These are phyloP conservation scores for Apoda limacodes DNA, from an alignment of 2,888 invertebrate species.

Conservation along the genomic window DNA sequence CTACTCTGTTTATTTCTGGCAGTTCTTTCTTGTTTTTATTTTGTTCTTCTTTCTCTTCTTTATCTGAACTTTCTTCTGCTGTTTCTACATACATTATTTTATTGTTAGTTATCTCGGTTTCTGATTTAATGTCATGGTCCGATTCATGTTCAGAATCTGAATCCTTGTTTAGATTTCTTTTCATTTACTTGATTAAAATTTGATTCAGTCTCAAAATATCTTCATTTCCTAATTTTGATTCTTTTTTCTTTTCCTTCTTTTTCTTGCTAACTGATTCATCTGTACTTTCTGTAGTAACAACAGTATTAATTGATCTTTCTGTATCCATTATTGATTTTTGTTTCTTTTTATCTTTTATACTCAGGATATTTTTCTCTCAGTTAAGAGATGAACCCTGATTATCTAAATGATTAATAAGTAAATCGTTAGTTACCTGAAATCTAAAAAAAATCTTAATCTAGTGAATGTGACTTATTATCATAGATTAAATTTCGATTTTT, in stretches of 20 bases:
- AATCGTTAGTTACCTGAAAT: neutral
- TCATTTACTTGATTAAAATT: conserved; percentile 1
- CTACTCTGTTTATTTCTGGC: conserved; percentile 24
- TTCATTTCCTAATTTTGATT: neutral
- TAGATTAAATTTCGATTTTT: too few relatives aligned
- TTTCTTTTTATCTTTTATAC: neutral
- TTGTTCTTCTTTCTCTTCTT: conserved; percentile 27
- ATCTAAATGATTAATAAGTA: neutral
- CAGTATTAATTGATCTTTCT: neutral
- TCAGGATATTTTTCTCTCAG: neutral
- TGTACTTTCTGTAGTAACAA: conserved; percentile 12
- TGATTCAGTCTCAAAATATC: conserved; percentile 2
- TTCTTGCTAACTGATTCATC: conserved; percentile 35
- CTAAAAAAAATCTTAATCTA: conserved; percentile 19
- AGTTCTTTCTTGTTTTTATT: conserved; percentile 18
- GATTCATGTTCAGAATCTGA: conserved; percentile 61
- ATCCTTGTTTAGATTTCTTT: conserved; percentile 29
- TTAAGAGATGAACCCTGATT: neutral
- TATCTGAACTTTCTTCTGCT: conserved; percentile 45
- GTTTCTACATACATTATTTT: conserved; percentile 32
- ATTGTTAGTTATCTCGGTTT: conserved; percentile 46
- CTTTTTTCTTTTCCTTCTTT: conserved; percentile 27
- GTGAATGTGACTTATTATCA: conserved; percentile 21
- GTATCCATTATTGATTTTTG: too few relatives aligned
- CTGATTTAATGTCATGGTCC: conserved; percentile 54